Evolutionary conservation across 2,888 invertebrate genomes (phyloP).

Genomic region (Chorisops tibialis): DNA sequence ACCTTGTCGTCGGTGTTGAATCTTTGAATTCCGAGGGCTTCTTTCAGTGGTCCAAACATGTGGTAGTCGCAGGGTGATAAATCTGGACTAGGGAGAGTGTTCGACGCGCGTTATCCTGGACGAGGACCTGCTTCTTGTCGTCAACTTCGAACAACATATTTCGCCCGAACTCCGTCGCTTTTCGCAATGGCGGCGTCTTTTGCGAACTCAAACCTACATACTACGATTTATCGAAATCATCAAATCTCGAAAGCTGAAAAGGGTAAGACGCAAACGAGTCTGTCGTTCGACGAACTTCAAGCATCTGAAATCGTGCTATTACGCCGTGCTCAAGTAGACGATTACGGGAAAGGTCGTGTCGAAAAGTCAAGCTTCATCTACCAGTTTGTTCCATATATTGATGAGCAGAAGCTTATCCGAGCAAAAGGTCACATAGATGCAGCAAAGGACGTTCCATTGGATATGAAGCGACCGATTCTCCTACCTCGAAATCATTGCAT

Average conservation of each 20-base stretch:
- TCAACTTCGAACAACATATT: neutral
- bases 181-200: constrained; percentile 3
- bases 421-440: neutral
- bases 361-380: neutral
- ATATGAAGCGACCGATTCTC: constrained; percentile 18
- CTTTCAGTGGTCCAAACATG: too few relatives aligned
- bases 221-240: neutral
- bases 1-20: too few relatives aligned
- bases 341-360: neutral
- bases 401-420: neutral
- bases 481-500: constrained; percentile 11
- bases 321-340: neutral
- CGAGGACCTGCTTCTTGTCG: neutral
- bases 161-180: neutral
- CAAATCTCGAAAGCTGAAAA: neutral
- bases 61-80: too few relatives aligned
- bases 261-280: too few relatives aligned
- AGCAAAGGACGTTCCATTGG: neutral
- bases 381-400: neutral
- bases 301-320: neutral
- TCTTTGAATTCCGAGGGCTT: too few relatives aligned
- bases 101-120: too few relatives aligned
- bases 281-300: neutral
- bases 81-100: too few relatives aligned
- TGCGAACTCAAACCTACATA: constrained; percentile 3